Conservation (phyloP, 2,113 vertebrate species). For the Mormoops blainvillei region DNA sequence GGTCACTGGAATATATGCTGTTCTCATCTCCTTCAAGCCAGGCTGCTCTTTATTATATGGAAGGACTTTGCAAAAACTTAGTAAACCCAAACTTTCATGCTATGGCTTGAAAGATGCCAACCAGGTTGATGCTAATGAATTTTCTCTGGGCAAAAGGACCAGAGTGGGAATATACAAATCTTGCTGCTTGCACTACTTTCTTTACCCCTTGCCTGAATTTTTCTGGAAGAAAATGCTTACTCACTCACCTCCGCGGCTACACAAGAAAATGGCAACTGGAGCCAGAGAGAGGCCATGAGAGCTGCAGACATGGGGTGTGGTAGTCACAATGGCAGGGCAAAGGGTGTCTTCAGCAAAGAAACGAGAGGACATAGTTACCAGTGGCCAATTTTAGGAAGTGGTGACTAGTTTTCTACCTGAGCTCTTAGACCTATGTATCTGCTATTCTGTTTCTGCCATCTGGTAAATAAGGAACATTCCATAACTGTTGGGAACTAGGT, state of each 20-base stretch:
- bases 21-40: background rate
- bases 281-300: background rate
- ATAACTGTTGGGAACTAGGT: background rate
- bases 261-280: conserved; percentile 7
- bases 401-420: background rate
- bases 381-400: background rate
- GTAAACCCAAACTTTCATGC: background rate
- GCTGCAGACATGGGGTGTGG: background rate
- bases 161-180: background rate
- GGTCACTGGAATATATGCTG: background rate
- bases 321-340: background rate
- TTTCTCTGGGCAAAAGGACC: background rate
- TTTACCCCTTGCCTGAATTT: background rate
- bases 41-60: background rate
- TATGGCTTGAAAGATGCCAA: background rate
- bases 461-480: background rate
- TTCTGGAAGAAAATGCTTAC: conserved; percentile 22
- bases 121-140: no score
- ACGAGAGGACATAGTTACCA: background rate
- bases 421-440: background rate
- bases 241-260: background rate
- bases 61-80: background rate
- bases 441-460: background rate
- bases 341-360: conserved; percentile 15
- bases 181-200: background rate